A percentile compares a stretch with the other conserved stretches of the same genome.
These are phyloP conservation scores for Caenorhabditis elegans DNA, from an alignment of 1,140 invertebrate genomes.

Conservation along the genomic window WBcel235 BX284602.5:15066001-15066500, in stretches of 20 bases:
- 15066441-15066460: constrained; percentile 46
- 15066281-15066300: constrained; percentile 47
- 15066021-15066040: too few relatives aligned
- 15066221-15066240: background rate
- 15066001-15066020: too few relatives aligned
- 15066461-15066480: constrained; percentile 46
- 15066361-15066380: constrained; percentile 36
- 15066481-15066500: constrained; percentile 47
- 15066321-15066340: constrained; percentile 47
- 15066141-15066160: too few relatives aligned
- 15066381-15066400: constrained; percentile 43
- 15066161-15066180: too few relatives aligned
- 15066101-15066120: too few relatives aligned
- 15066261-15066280: constrained; percentile 48
- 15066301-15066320: constrained; percentile 40
- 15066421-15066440: constrained; percentile 44
- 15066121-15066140: too few relatives aligned
- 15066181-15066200: constrained; percentile 36
- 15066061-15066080: too few relatives aligned
- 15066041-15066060: too few relatives aligned
- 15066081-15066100: too few relatives aligned
- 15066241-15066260: background rate
- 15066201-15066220: constrained; percentile 41
- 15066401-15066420: constrained; percentile 42
- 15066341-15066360: constrained; percentile 36